Conservation (phyloP, 1,140 invertebrate species). For the Pseudomyrmex flavicornis region DNA sequence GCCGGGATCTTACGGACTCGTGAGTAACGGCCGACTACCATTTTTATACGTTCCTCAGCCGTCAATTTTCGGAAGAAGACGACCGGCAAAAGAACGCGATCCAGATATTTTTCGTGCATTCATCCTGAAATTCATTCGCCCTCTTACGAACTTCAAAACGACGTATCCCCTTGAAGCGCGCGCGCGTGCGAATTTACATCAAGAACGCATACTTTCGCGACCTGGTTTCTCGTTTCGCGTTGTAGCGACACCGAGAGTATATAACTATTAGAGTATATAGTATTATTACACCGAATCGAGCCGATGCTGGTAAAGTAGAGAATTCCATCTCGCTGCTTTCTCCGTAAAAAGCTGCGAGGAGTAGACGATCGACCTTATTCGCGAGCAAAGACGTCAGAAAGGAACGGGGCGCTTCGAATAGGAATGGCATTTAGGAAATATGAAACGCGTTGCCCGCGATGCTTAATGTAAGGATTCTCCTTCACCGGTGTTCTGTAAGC, state of each 20-base stretch:
- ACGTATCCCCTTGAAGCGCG: not conserved
- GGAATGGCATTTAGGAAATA: conserved; percentile 17
- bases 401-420: not conserved
- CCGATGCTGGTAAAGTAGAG: not conserved
- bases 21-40: conserved; percentile 68
- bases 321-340: not conserved
- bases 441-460: conserved; percentile 1
- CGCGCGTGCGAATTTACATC: conserved; percentile 58
- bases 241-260: conserved; percentile 22
- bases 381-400: not conserved
- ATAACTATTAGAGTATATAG: no score
- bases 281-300: conserved; percentile 62
- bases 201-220: not conserved
- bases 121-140: conserved; percentile 43
- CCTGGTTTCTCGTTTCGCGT: not conserved
- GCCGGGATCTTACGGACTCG: conserved; percentile 49
- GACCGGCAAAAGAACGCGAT: conserved; percentile 3
- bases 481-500: conserved; percentile 25
- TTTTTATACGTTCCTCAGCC: conserved; percentile 54
- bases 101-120: conserved; percentile 22
- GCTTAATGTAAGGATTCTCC: conserved; percentile 41
- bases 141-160: not conserved
- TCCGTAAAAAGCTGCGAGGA: conserved; percentile 2
- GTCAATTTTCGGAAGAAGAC: conserved; percentile 52
- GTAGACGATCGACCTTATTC: conserved; percentile 23